Evolutionary conservation across 2,888 invertebrate genomes (phyloP), one percentile per base, ranked within the genome.

Genomic region (Elysia crispata): DNA sequence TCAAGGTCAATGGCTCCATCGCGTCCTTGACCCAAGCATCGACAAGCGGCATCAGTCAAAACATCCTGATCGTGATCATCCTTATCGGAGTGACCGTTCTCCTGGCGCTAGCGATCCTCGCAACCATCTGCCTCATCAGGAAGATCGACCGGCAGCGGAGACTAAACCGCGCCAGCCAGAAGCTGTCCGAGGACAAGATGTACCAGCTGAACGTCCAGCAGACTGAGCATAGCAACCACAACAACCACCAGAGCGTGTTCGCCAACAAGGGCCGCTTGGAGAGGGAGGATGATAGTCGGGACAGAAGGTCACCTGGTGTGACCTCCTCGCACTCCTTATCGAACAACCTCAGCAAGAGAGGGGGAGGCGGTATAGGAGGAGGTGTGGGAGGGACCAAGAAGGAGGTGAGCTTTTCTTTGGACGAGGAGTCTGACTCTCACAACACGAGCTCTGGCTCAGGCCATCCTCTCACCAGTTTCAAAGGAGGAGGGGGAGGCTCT

Each of bases 371-470:
- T 41, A 41, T 41, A 41, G 41, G 41, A 41, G 41, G 41, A 41
- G 41, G 41, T 3, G 41, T 41, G 41, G 41, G 41, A 41, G 41
- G 41, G 41, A 41, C 41, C 41, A 41, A 85, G 77, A 89, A 88
- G 74, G 89, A 89, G 84, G 88, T 88, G 69, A 89, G 89, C 79
- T 89, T 89, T 81, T 88, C 88, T 0, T 79, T 89, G 23, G 88
- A 88, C 57, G 80, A 83, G 25, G 83, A 81, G 1, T 64, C 50
- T n/a, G 80, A 83, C 30, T 75, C 80, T 1, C 80, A 81, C 30
- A 81, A 83, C 49, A 83, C 79, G 18, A 77, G 81, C 50, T 33
- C 79, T 3, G 79, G 79, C 6, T 81, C 83, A 0, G 79, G n/a
- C 15, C 77, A 80, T 49, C 80, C 81, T 6, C 33, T 83, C 77